Conservation (phyloP, 2,888 invertebrate genomes). For the Drosophila emarginata region DNA sequence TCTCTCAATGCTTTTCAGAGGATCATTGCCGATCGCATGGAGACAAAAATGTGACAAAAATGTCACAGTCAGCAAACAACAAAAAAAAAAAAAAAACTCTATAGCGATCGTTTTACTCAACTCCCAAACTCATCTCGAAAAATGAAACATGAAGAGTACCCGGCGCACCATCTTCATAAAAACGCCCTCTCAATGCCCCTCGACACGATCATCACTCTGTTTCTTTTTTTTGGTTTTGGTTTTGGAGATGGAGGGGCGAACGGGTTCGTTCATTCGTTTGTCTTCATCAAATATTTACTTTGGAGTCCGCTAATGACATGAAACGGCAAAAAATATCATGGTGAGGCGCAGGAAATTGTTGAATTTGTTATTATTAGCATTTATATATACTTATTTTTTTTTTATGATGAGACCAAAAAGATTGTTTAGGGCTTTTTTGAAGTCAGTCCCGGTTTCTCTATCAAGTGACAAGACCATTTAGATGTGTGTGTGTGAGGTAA, state of each 20-base stretch:
- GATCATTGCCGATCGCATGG: constrained; percentile 35
- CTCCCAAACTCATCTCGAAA: constrained; percentile 31
- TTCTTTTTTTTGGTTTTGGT: too few relatives aligned
- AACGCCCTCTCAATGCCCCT: constrained; percentile 41
- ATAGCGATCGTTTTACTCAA: constrained; percentile 35
- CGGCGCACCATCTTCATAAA: constrained; percentile 6
- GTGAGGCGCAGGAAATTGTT: constrained; percentile 56
- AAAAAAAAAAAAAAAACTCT: constrained; percentile 24
- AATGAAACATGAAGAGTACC: constrained; percentile 21
- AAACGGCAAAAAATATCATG: constrained; percentile 41
- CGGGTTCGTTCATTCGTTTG: constrained; percentile 63
- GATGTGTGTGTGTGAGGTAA: constrained; percentile 41
- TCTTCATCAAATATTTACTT: constrained; percentile 73
- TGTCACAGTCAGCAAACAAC: constrained; percentile 72
- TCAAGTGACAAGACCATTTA: constrained; percentile 47
- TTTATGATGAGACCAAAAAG: constrained; percentile 26
- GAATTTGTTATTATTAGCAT: constrained; percentile 60
- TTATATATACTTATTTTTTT: constrained; percentile 27
- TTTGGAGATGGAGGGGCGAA: constrained; percentile 37
- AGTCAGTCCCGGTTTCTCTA: constrained; percentile 21
- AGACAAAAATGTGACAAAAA: constrained; percentile 71
- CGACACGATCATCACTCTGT: constrained; percentile 32
- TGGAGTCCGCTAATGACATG: constrained; percentile 70
- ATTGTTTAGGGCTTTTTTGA: constrained; percentile 21
- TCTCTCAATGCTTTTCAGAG: not conserved